Conservation (phyloP, 2,888 invertebrate genomes). For the Pilophorus perplexus region DNA sequence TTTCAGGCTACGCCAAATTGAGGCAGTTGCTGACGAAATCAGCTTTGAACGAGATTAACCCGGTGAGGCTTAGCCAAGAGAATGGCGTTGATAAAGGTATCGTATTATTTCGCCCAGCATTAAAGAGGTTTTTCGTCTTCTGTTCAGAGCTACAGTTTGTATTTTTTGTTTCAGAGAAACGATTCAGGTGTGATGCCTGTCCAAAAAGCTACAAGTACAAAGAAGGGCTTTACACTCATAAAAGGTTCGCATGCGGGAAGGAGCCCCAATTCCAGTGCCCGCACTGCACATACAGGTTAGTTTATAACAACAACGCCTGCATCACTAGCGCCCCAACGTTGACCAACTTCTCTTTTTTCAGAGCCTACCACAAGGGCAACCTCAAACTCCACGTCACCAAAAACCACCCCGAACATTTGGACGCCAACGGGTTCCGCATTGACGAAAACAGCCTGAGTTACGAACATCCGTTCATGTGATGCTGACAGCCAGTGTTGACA, state of each 20-base stretch:
- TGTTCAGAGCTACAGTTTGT: no score
- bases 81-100: no score
- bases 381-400: slow-evolving; percentile 23
- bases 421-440: background rate
- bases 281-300: slow-evolving; percentile 68
- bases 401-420: slow-evolving; percentile 24
- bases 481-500: no score
- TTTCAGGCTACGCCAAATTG: slow-evolving; percentile 16
- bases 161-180: slow-evolving; percentile 5
- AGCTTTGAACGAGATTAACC: slow-evolving; percentile 11
- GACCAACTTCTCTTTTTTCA: no score
- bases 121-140: no score
- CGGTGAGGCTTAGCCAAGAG: no score
- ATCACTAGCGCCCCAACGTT: no score
- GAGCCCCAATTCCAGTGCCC: slow-evolving; percentile 64
- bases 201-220: slow-evolving; percentile 45
- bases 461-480: no score
- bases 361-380: slow-evolving; percentile 30
- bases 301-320: no score
- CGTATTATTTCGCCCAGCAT: no score
- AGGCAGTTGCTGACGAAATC: slow-evolving; percentile 19
- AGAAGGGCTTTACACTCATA: slow-evolving; percentile 47
- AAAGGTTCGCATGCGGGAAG: slow-evolving; percentile 44
- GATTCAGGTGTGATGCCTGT: slow-evolving; percentile 35
- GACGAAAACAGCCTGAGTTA: background rate